phyloP scores from a whole-genome alignment of 1,140 invertebrate species.

The Psix sp. region DNA sequence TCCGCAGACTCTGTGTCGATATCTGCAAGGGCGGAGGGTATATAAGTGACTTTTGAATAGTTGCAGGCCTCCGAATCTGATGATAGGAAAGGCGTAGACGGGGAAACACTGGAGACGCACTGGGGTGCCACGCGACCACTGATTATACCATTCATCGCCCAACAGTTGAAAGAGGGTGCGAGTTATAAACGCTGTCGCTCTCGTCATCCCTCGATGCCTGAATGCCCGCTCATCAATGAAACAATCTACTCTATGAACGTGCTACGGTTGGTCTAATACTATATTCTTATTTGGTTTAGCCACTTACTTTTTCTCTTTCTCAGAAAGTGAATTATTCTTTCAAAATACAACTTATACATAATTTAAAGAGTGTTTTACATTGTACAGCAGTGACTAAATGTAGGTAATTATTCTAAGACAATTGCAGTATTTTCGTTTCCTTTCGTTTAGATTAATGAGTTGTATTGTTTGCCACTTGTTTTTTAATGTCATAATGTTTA shows the following conservation, averaged over 20 bases:
- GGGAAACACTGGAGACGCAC: conserved; percentile 57
- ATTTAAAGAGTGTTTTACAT: not conserved
- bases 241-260: conserved; percentile 69
- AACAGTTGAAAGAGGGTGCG: conserved; percentile 69
- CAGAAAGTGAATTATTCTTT: not conserved
- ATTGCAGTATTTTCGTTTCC: too few relatives aligned
- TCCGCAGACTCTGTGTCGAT: conserved; percentile 53
- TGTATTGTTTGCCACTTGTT: too few relatives aligned
- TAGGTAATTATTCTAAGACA: too few relatives aligned
- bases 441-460: too few relatives aligned
- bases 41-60: conserved; percentile 69
- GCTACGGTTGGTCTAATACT: conserved; percentile 48
- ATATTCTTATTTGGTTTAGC: conserved; percentile 53
- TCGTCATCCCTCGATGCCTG: conserved; percentile 70
- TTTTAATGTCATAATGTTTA: too few relatives aligned
- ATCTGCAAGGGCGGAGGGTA: conserved; percentile 52
- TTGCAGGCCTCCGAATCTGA: conserved; percentile 64
- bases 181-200: conserved; percentile 71
- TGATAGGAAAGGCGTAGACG: conserved; percentile 68
- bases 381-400: too few relatives aligned
- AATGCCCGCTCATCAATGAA: conserved; percentile 76
- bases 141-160: conserved; percentile 77
- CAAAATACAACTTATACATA: not conserved
- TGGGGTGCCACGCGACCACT: conserved; percentile 74
- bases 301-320: not conserved